Evolutionary conservation across 2,888 invertebrate species (phyloP), one percentile per base, ranked within the genome.

Genomic region (Polydrusus cervinus): DNA sequence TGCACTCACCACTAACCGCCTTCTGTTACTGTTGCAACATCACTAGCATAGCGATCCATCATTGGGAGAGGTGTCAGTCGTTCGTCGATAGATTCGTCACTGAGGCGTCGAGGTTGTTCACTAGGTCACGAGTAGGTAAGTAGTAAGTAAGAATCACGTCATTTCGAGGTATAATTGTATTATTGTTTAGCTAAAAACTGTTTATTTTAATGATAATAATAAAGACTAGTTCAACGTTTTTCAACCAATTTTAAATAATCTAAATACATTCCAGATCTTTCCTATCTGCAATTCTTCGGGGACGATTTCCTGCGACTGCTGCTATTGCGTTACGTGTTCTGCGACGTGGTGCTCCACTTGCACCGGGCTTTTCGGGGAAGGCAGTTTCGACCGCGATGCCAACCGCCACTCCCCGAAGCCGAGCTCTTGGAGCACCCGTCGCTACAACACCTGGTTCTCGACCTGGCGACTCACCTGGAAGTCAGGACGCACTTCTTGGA

Each of bases 251-350:
- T 18, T 3, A 45, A 47, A 45, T 18, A 11, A n/a, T n/a, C n/a
- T n/a, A 53, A 38, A n/a, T 14, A 10, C 66, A n/a, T 80, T 83
- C 14, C 84, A 93, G 93, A 93, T 84, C 88, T 90, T 60, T 90
- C 91, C 74, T 93, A 92, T 87, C 89, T 97, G 80, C 93, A 95
- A 88, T 97, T 97, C 88, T 94, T 97, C 88, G 96, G 97, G 51
- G 98, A 98, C 87, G 97, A 98, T 85, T 98, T 97, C 88, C 90
- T 98, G 80, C 93, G 98, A 76, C 90, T 97, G 76, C 89, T 97
- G 77, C 90, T 97, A 78, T 90, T 97, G 79, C 93, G 98, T 78
- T 98, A 94, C 89, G 93, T 97, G 79, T 98, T 98, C 90, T 98
- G 97, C 89, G 95, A 95, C 89, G 93, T 95, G 82, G 94, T 95